Evolutionary conservation across 2,888 invertebrate genomes (phyloP), one percentile per base, ranked within the genome.

Genomic region (Papilio protenor): DNA sequence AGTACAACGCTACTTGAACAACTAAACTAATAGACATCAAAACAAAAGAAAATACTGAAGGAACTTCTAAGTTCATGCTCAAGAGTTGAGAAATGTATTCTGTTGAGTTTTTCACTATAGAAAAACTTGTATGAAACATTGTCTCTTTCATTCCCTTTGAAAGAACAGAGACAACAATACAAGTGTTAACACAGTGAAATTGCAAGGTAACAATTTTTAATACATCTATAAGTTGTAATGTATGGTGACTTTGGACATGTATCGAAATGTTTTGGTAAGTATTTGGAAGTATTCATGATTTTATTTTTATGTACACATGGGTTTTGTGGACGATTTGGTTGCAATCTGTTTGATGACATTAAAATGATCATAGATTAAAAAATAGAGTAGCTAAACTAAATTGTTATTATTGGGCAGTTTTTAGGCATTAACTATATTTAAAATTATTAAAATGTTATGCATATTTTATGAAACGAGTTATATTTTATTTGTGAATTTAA

Each of bases 81-180:
- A 79, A 79, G 78, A 76, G 27, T 78, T 73, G 59, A 69, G 73
- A 23, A 69, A 73, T 73, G 40, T 71, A 70, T 69, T 12, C 27
- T 11, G 33, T 40, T 45, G 12, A 70, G 23, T 23, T 27, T 61
- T 23, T 1, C 59, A 12, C 23, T 59, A 5, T 27, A 11, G 23
- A 21, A 61, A 12, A 27, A 23, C 10, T 40, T 40, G 40, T 16
- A 23, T 27, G 27, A 27, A 59, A 12, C 27, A 27, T 27, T 16
- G 10, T 61, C 23, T 61, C 27, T 59, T 5, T 27, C 14, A 27
- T 27, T 59, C 27, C 4, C 27, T 59, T 59, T 27, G 0, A 59
- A 59, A 59, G 23, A 27, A 57, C 11, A 57, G 23, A 27, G 59
- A 59, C 23, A 59, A 14, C 27, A 59, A 27, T 23, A 27, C 23